A percentile compares a stretch with the other conserved stretches of the same genome.
These are phyloP conservation scores for Amblyraja radiata DNA, from an alignment of 2,797 vertebrate species.

Conservation along the genomic window DNA sequence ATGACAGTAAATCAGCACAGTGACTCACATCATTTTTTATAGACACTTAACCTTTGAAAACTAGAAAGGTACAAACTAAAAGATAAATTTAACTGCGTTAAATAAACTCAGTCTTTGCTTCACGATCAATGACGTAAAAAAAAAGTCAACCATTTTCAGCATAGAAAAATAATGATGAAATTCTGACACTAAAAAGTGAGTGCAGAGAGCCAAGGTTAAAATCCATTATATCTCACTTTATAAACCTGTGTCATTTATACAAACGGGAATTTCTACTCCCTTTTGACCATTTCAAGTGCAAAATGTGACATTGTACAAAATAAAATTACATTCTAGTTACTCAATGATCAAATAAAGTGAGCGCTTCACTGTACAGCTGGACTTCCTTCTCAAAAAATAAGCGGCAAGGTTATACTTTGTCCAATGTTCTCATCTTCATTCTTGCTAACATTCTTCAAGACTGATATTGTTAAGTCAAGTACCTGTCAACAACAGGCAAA, in stretches of 20 bases:
- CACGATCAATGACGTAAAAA: background rate
- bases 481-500: no score
- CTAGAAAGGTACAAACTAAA: background rate
- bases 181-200: background rate
- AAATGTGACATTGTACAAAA: background rate
- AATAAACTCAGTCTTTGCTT: background rate
- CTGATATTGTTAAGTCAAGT: no score
- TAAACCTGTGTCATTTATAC: background rate
- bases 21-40: background rate
- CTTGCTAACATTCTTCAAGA: no score
- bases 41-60: background rate
- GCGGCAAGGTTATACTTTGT: background rate
- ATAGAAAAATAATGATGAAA: background rate
- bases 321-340: background rate
- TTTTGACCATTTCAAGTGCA: background rate
- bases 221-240: background rate
- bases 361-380: background rate
- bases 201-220: background rate
- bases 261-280: background rate
- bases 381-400: background rate
- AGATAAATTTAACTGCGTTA: background rate
- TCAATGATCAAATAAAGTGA: background rate
- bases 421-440: background rate
- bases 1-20: background rate
- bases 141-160: background rate